Percentiles rank a stretch among this genome's conserved stretches.
Conservation (phyloP, 2,888 invertebrate species). For the Halocaridina rubra region DNA sequence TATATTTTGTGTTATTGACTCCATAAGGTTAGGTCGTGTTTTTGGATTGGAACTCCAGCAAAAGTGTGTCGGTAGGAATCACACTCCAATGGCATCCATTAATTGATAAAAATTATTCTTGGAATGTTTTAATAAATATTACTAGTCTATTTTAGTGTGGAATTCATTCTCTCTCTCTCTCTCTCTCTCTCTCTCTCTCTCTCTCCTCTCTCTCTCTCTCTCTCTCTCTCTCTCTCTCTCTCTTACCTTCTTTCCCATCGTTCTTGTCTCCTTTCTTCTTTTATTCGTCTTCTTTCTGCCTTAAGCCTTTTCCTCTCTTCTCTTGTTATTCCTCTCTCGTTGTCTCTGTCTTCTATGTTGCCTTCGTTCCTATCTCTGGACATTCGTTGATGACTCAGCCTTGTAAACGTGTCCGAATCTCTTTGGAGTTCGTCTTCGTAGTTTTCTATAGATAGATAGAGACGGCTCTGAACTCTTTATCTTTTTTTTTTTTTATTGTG, state of each 20-base stretch:
- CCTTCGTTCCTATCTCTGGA: not conserved
- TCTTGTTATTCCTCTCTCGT: not conserved
- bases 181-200: too few relatives aligned
- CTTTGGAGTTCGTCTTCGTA: not conserved
- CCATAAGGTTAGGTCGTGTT: too few relatives aligned
- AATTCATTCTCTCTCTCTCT: too few relatives aligned
- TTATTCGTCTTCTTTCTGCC: not conserved
- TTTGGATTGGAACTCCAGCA: too few relatives aligned
- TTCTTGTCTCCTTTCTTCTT: not conserved
- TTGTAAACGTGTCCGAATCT: not conserved
- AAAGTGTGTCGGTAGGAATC: too few relatives aligned
- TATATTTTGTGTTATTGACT: too few relatives aligned
- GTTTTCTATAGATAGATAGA: not conserved
- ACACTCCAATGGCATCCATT: too few relatives aligned
- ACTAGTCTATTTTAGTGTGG: too few relatives aligned
- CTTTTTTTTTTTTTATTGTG: too few relatives aligned
- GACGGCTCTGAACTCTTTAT: too few relatives aligned
- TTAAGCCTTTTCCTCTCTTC: conserved; percentile 15
- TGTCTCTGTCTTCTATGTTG: not conserved
- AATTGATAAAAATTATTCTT: too few relatives aligned
- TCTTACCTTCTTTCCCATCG: not conserved
- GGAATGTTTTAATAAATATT: too few relatives aligned
- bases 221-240: not conserved
- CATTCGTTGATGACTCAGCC: not conserved
- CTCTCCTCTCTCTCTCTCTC: not conserved